These are phyloP conservation scores for Hafferia zeledoni DNA, from an alignment of 2,797 vertebrate genomes.

Conservation along the genomic window DNA sequence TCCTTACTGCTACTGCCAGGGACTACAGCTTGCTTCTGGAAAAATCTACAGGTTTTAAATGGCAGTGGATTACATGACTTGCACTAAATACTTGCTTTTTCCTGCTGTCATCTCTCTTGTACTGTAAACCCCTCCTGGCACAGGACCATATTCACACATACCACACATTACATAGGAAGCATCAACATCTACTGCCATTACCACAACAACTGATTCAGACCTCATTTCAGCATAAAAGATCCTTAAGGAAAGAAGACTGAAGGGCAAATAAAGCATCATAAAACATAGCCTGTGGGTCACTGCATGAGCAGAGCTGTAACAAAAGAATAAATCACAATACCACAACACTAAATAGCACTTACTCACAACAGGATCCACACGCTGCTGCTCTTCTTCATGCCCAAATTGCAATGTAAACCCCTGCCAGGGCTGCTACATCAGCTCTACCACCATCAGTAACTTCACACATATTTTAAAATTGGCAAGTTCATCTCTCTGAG, in stretches of 20 bases:
- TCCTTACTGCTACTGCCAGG: not conserved
- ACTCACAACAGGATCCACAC: not conserved
- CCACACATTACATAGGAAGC: not conserved
- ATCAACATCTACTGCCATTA: not conserved
- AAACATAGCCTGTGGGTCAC: rapidly evolving
- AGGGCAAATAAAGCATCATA: not conserved
- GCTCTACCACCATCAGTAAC: not conserved
- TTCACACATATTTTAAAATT: rapidly evolving
- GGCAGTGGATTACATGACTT: rapidly evolving
- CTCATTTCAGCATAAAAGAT: not conserved
- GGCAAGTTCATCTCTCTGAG: rapidly evolving
- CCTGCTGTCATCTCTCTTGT: not conserved
- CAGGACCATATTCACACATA: not conserved
- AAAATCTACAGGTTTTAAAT: not conserved
- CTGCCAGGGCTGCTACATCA: not conserved
- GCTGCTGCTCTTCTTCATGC: not conserved
- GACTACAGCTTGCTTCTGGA: not conserved
- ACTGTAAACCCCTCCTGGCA: not conserved
- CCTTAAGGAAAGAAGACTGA: not conserved
- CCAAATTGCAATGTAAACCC: rapidly evolving
- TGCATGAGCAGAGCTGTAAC: not conserved
- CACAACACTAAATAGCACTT: not conserved
- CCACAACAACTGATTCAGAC: not conserved
- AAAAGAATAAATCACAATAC: not conserved
- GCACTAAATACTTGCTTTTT: not conserved